These are phyloP conservation scores for Dallia pectoralis DNA, from an alignment of 2,797 vertebrate species.

Conservation along the genomic window DNA sequence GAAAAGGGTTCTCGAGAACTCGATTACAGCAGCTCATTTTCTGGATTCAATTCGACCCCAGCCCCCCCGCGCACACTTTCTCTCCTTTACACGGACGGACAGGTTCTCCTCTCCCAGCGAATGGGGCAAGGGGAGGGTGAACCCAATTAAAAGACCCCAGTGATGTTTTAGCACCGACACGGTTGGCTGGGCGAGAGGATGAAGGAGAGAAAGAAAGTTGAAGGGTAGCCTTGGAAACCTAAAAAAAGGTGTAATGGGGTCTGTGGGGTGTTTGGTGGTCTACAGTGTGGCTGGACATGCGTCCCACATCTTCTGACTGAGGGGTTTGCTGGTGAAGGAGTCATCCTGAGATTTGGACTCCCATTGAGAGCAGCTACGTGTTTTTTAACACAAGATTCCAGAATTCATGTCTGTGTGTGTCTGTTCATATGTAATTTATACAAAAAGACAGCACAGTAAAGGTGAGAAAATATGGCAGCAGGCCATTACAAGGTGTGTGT, in stretches of 20 bases:
- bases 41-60: conserved; percentile 15
- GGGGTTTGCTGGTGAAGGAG: background rate
- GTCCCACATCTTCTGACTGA: background rate
- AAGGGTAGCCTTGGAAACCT: conserved; percentile 64
- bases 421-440: conserved; percentile 7
- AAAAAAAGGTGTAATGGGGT: conserved; percentile 33
- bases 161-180: conserved; percentile 57
- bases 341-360: background rate
- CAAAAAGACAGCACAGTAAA: background rate
- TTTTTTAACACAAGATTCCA: too few species aligned
- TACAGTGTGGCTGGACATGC: background rate
- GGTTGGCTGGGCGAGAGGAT: conserved; percentile 48
- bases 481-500: background rate
- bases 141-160: conserved; percentile 68
- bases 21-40: conserved; percentile 55
- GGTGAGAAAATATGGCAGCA: too few species aligned
- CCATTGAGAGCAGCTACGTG: background rate
- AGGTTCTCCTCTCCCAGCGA: conserved; percentile 40
- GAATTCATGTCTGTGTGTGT: background rate
- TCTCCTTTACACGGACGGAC: conserved; percentile 41
- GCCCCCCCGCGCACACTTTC: conserved; percentile 32
- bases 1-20: conserved; percentile 47
- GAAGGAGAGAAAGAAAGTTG: background rate
- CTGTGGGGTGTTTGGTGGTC: conserved; percentile 12
- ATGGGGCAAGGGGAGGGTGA: conserved; percentile 31